Evolutionary conservation across 2,113 vertebrate genomes (phyloP).

Genomic region (Caloenas nicobarica): DNA sequence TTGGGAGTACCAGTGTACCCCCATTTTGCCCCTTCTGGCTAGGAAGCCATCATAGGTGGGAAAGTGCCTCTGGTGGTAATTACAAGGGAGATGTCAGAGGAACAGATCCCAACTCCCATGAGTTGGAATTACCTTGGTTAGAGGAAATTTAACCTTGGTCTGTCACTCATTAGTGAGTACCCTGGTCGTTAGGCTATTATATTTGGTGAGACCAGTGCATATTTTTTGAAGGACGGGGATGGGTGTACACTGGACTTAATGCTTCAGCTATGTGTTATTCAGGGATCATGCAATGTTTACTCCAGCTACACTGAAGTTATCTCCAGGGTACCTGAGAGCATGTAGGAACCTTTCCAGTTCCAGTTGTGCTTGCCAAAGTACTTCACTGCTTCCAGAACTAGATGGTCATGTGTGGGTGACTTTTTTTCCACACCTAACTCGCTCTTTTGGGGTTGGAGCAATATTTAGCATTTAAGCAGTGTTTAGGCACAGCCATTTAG

Average conservation of each 20-base stretch:
- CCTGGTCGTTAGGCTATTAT: accelerated
- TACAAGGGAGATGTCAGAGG: background rate
- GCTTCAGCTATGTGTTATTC: accelerated
- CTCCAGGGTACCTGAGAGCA: background rate
- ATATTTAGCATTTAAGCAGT: background rate
- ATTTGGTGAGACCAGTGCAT: background rate
- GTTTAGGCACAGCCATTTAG: background rate
- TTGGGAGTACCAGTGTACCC: background rate
- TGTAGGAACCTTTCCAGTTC: background rate
- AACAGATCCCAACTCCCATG: accelerated
- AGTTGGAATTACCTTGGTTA: background rate
- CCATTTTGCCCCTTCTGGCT: background rate
- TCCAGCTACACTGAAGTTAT: background rate
- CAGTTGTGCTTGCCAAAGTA: background rate
- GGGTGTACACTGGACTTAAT: background rate
- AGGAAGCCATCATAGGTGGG: background rate
- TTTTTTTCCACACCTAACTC: background rate
- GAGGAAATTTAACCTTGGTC: background rate
- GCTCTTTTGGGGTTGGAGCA: background rate
- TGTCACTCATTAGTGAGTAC: background rate
- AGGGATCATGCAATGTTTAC: background rate
- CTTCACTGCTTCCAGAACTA: background rate
- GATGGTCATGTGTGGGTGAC: background rate
- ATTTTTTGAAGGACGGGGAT: background rate
- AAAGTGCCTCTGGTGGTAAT: background rate